Conservation (phyloP, 2,797 vertebrate species). For the Yasuhikotakia modesta region DNA sequence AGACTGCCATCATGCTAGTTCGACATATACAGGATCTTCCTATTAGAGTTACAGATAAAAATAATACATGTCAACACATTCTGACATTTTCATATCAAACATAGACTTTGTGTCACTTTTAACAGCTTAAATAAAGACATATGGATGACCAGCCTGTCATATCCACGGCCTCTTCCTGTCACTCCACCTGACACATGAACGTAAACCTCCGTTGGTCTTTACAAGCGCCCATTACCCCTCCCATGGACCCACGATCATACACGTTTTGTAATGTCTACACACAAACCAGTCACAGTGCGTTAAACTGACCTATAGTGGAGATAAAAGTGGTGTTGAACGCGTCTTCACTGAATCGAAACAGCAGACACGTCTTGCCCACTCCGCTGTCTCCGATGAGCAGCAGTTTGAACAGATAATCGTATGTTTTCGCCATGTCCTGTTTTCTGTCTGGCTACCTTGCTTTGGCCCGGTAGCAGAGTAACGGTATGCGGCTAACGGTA, state of each 20-base stretch:
- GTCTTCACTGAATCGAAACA: conserved; percentile 90
- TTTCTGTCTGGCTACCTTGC: conserved; percentile 22
- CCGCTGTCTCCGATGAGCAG: conserved; percentile 92
- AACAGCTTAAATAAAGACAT: background rate
- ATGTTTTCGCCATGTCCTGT: conserved; percentile 80
- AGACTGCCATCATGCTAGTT: background rate
- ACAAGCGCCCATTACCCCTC: background rate
- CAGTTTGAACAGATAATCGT: conserved; percentile 93
- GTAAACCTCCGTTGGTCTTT: background rate
- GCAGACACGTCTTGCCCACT: conserved; percentile 90
- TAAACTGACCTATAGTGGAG: conserved; percentile 86
- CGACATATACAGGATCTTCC: background rate
- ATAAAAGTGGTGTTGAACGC: conserved; percentile 90
- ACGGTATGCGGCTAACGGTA: conserved; percentile 30
- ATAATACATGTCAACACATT: background rate
- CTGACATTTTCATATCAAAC: background rate
- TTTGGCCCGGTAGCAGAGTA: conserved; percentile 25
- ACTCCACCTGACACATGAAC: conserved; percentile 13
- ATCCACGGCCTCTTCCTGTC: conserved; percentile 51
- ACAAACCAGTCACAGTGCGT: no score
- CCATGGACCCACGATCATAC: no score
- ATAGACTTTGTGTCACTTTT: background rate
- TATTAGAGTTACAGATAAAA: background rate
- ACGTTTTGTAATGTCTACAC: background rate
- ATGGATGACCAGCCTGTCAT: conserved; percentile 12